Percentiles rank a stretch among this genome's conserved stretches.
These are phyloP conservation scores for Disparrhopalites patrizii DNA, from an alignment of 2,888 invertebrate genomes.

Conservation along the genomic window DNA sequence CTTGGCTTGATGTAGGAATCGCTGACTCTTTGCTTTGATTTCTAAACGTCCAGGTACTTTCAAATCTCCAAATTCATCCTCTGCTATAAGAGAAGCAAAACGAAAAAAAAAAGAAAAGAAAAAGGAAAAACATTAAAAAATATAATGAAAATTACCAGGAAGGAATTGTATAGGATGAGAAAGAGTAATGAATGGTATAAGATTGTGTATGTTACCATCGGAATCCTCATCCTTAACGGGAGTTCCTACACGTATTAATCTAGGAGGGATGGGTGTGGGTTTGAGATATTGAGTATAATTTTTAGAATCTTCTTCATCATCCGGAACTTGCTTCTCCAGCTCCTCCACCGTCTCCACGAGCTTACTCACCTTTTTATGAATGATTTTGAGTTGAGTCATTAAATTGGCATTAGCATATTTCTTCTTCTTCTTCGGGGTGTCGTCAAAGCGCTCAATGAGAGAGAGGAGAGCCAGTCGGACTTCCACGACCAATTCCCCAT, in stretches of 20 bases:
- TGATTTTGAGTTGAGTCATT: slow-evolving; percentile 27
- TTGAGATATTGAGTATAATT: slow-evolving; percentile 38
- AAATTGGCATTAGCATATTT: slow-evolving; percentile 13
- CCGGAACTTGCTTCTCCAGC: slow-evolving; percentile 18
- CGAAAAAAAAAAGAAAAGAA: too few species aligned
- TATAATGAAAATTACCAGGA: not conserved
- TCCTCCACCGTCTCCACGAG: slow-evolving; percentile 26
- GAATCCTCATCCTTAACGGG: slow-evolving; percentile 39
- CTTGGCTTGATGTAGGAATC: not conserved
- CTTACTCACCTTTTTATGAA: slow-evolving; percentile 28
- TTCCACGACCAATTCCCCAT: slow-evolving; percentile 35
- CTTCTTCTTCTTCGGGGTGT: slow-evolving; percentile 23
- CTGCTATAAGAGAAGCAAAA: not conserved
- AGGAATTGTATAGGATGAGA: not conserved
- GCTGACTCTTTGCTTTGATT: slow-evolving; percentile 5
- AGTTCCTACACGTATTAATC: slow-evolving; percentile 39
- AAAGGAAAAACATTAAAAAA: too few species aligned
- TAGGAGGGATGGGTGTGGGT: slow-evolving; percentile 30
- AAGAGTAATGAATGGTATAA: not conserved
- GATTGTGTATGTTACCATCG: slow-evolving; percentile 21
- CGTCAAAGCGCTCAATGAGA: slow-evolving; percentile 36
- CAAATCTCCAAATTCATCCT: slow-evolving; percentile 10
- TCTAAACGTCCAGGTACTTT: slow-evolving; percentile 5
- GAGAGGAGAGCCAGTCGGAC: slow-evolving; percentile 37
- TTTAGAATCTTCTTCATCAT: slow-evolving; percentile 14